These are phyloP conservation scores for Meteorus cinctellus DNA, from an alignment of 2,888 invertebrate species.

Conservation along the genomic window DNA sequence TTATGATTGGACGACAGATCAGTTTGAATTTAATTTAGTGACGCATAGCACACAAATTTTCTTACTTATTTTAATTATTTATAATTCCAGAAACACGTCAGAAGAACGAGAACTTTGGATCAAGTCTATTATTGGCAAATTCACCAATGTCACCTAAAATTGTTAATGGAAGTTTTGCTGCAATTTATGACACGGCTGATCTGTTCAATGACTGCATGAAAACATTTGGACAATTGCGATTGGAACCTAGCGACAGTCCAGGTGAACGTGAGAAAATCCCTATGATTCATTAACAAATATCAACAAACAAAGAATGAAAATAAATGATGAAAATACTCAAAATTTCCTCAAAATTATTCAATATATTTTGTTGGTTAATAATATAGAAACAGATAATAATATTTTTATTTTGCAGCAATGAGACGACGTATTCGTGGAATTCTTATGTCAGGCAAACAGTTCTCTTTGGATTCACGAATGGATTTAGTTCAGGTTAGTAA, in stretches of 20 bases:
- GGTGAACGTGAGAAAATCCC: conserved; percentile 73
- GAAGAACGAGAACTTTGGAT: conserved; percentile 91
- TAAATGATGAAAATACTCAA: too few species aligned
- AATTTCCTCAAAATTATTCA: too few species aligned
- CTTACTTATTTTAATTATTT: background rate
- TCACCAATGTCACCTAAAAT: conserved; percentile 98
- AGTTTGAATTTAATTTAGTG: too few species aligned
- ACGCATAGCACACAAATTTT: too few species aligned
- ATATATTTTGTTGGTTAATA: too few species aligned
- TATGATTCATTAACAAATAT: conserved; percentile 14
- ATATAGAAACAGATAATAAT: too few species aligned
- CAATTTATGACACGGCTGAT: conserved; percentile 89
- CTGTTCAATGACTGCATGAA: conserved; percentile 83
- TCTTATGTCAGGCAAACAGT: conserved; percentile 92
- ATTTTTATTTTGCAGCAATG: conserved; percentile 78
- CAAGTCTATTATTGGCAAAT: conserved; percentile 93
- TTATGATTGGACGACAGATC: too few species aligned
- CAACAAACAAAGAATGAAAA: background rate
- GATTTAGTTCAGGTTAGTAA: conserved; percentile 84
- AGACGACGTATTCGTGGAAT: conserved; percentile 90
- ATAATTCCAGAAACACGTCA: conserved; percentile 83
- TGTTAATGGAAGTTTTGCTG: conserved; percentile 94
- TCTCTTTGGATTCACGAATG: conserved; percentile 92
- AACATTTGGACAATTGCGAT: conserved; percentile 81
- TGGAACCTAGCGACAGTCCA: conserved; percentile 85